Evolutionary conservation across 2,797 vertebrate species (phyloP), one percentile per base, ranked within the genome.

Genomic region (Selene dorsalis): DNA sequence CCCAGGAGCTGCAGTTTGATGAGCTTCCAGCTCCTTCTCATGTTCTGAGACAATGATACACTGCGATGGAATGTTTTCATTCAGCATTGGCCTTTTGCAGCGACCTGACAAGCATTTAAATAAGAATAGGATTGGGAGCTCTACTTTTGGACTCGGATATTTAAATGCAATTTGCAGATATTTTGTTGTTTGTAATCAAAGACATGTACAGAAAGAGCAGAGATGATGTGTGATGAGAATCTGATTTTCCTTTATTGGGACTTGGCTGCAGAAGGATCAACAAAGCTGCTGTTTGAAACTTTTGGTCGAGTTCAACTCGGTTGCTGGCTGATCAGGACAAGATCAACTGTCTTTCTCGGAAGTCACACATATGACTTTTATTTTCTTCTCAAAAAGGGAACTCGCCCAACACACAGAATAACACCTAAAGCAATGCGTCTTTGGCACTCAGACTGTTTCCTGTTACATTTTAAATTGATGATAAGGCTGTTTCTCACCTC

Each of bases 1-100:
- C 68, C 80, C 68, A 62, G 55, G 72, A 82, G 86, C 79, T 84
- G 81, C 83, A 82, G 84, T 87, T 83, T 87, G 87, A 87, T 77
- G 74, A 77, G 53, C 56, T 28, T 85, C 78, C 87, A 92, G 69
- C 80, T 67, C 63, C 66, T 45, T 81, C 73, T 90, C 64, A n/a
- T 83, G 79, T 83, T 89, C 43, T 71, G 65, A 78, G 53, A 67
- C 73, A 68, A 60, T 57, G 63, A 65, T 79, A 64, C 71, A 63
- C 47, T 61, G 66, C 4, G 43, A 79, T 63, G 35, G 79, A 87
- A 83, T 85, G 75, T 89, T 80, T 83, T 85, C 53, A 75, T 84
- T 91, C 80, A 84, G 48, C 30, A 1, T 6, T 76, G 80, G 64
- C 58, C 60, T 82, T 85, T 73, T 65, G 52, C 77, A 76, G 61